phyloP scores from a whole-genome alignment of 2,113 vertebrate species.

The crab-eating macaque (Macaca fascicularis) region T2T-MFA8v1.1 NC_088377.1:123753501-123754000 shows the following conservation, averaged over 20 bases:
- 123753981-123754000: not conserved
- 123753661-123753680: not conserved
- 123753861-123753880: not conserved
- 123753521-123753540: not conserved
- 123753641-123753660: not conserved
- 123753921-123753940: not conserved
- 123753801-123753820: not conserved
- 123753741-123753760: not conserved
- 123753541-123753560: constrained; percentile 4
- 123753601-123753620: not conserved
- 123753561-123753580: not conserved
- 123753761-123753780: not conserved
- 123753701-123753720: not conserved
- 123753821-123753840: not conserved
- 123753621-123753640: not conserved
- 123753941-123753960: not conserved
- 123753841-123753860: not conserved
- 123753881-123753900: not conserved
- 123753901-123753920: not conserved
- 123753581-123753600: constrained; percentile 16
- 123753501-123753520: not conserved
- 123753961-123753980: not conserved
- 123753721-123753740: not conserved
- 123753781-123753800: not conserved
- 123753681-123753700: not conserved